Conservation (phyloP, 2,113 vertebrate species). For the Phrynocephalus versicolor region DNA sequence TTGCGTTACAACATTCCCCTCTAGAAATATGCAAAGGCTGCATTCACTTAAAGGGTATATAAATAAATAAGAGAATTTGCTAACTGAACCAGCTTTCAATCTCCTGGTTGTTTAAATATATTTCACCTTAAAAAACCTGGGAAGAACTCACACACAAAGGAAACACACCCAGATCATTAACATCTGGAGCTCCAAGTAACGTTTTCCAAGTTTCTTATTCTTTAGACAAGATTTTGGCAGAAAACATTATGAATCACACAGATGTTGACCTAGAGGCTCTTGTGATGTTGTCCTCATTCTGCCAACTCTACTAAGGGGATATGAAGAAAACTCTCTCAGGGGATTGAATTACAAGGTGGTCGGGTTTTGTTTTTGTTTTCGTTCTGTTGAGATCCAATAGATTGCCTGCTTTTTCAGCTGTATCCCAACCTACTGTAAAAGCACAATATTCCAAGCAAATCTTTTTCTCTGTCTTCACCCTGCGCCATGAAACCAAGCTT, state of each 20-base stretch:
- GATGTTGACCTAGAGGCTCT: slow-evolving; percentile 17
- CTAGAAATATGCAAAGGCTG: background rate
- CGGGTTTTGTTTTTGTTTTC: background rate
- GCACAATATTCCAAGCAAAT: background rate
- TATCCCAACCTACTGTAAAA: slow-evolving; percentile 5
- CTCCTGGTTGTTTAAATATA: slow-evolving; percentile 27
- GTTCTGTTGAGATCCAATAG: background rate
- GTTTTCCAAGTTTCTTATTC: slow-evolving; percentile 6
- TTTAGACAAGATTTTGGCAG: slow-evolving; percentile 23
- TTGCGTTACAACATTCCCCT: background rate
- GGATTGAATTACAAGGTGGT: background rate
- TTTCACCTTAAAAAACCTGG: slow-evolving; percentile 36
- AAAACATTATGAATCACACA: slow-evolving; percentile 20
- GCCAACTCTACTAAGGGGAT: slow-evolving; percentile 24
- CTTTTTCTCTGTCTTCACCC: background rate
- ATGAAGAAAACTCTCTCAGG: slow-evolving; percentile 11
- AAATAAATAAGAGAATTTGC: slow-evolving; percentile 19
- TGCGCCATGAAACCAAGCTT: background rate
- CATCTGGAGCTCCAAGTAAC: slow-evolving; percentile 21
- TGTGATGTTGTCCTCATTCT: slow-evolving; percentile 29
- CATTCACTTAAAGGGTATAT: background rate
- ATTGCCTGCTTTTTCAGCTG: background rate
- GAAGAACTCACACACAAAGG: slow-evolving; percentile 20
- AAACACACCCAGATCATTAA: slow-evolving; percentile 39
- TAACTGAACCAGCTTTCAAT: slow-evolving; percentile 25